A percentile compares a stretch with the other conserved stretches of the same genome.
These are phyloP conservation scores for Gerosis bhagava DNA, from an alignment of 2,888 invertebrate species.

Conservation along the genomic window DNA sequence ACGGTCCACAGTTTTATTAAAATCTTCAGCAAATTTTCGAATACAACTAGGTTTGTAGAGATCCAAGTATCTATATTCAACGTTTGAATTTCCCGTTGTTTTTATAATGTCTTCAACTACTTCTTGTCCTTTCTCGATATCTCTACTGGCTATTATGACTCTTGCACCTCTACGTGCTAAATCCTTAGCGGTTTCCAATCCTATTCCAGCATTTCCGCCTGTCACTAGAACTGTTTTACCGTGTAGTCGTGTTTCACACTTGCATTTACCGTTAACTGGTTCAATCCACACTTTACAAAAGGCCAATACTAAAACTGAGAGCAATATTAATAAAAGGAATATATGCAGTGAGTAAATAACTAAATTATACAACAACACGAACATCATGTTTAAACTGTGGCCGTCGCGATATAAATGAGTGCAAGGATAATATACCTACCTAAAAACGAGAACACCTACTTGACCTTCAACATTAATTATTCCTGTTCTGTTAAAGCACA, in stretches of 20 bases:
- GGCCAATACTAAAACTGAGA: too few relatives aligned
- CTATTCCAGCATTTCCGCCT: slow-evolving; percentile 91
- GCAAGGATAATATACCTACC: too few relatives aligned
- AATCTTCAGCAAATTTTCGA: slow-evolving; percentile 82
- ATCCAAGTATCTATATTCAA: slow-evolving; percentile 63
- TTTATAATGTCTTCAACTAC: slow-evolving; percentile 50
- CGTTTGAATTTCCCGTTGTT: slow-evolving; percentile 41
- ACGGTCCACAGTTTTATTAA: slow-evolving; percentile 70
- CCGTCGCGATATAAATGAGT: too few relatives aligned
- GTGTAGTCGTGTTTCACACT: slow-evolving; percentile 47
- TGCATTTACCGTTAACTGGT: slow-evolving; percentile 30
- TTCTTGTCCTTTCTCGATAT: slow-evolving; percentile 83
- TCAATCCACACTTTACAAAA: slow-evolving; percentile 28
- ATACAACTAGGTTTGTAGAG: slow-evolving; percentile 76
- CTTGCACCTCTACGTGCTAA: slow-evolving; percentile 87
- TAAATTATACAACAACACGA: too few relatives aligned
- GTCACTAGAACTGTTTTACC: slow-evolving; percentile 92
- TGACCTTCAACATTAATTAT: too few relatives aligned
- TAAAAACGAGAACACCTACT: too few relatives aligned
- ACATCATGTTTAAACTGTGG: too few relatives aligned
- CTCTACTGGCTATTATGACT: slow-evolving; percentile 91
- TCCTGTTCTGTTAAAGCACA: too few relatives aligned
- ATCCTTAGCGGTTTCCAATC: slow-evolving; percentile 87
- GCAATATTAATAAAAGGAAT: too few relatives aligned
- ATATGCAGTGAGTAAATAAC: too few relatives aligned